These are phyloP conservation scores for Apostichopus japonicus DNA, from an alignment of 35 echinoderm and acorn worm species.

Conservation along the genomic window DNA sequence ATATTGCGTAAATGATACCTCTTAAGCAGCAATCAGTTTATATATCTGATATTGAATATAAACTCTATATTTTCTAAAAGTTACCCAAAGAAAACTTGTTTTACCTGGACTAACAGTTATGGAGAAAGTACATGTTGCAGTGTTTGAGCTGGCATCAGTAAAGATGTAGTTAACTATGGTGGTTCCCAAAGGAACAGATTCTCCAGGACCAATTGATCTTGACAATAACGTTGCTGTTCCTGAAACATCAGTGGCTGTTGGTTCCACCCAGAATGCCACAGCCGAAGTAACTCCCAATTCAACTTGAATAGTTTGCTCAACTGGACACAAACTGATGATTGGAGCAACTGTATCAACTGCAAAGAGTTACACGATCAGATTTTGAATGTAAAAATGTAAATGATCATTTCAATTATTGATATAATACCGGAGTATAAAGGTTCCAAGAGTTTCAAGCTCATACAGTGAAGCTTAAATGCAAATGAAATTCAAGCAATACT, in stretches of 20 bases:
- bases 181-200: neutral
- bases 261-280: conserved; percentile 34
- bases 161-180: conserved; percentile 15
- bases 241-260: conserved; percentile 25
- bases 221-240: neutral
- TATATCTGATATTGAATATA: too few relatives aligned
- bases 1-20: too few relatives aligned
- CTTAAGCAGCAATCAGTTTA: too few relatives aligned
- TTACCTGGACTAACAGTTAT: conserved; percentile 26
- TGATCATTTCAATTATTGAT: neutral
- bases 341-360: conserved; percentile 15
- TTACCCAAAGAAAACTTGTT: neutral
- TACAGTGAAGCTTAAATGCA: too few relatives aligned
- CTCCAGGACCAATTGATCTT: neutral
- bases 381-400: too few relatives aligned
- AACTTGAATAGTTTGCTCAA: neutral
- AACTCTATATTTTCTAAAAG: too few relatives aligned
- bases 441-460: too few relatives aligned
- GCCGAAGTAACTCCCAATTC: neutral
- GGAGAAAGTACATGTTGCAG: conserved; percentile 3
- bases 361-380: neutral
- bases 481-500: too few relatives aligned
- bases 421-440: too few relatives aligned
- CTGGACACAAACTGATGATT: conserved; percentile 2
- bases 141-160: conserved; percentile 7